Evolutionary conservation across 2,888 invertebrate genomes (phyloP).

Genomic region (Philopedon plagiatum): DNA sequence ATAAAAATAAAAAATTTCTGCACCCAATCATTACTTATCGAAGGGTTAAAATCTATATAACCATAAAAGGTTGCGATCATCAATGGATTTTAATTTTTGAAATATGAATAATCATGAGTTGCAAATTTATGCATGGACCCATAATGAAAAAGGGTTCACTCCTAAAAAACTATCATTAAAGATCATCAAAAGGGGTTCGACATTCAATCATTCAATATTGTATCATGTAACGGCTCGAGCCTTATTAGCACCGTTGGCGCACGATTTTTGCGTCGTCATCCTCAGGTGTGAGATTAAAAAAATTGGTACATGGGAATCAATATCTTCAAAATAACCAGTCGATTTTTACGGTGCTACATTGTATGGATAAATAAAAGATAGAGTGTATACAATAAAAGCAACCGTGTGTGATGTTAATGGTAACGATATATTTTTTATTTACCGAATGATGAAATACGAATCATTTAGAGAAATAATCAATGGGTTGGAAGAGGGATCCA

Average conservation of each 20-base stretch:
- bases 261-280: conserved; percentile 33
- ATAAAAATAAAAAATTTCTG: no score
- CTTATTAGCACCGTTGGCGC: conserved; percentile 21
- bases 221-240: conserved; percentile 20
- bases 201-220: conserved; percentile 29
- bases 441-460: no score
- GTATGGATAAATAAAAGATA: neutral
- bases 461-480: no score
- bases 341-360: neutral
- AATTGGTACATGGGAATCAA: conserved; percentile 13
- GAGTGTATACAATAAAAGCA: neutral
- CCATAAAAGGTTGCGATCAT: conserved; percentile 12
- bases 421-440: no score
- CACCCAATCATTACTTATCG: no score
- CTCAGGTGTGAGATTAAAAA: conserved; percentile 39
- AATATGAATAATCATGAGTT: conserved; percentile 59
- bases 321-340: neutral
- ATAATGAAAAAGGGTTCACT: conserved; percentile 31
- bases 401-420: neutral
- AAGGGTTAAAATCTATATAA: no score
- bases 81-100: conserved; percentile 39
- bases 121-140: conserved; percentile 52
- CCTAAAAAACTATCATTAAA: conserved; percentile 34
- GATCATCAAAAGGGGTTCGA: conserved; percentile 21
- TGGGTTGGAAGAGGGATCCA: no score